Evolutionary conservation across 2,797 vertebrate species (phyloP).

Genomic region (Chelon auratus): DNA sequence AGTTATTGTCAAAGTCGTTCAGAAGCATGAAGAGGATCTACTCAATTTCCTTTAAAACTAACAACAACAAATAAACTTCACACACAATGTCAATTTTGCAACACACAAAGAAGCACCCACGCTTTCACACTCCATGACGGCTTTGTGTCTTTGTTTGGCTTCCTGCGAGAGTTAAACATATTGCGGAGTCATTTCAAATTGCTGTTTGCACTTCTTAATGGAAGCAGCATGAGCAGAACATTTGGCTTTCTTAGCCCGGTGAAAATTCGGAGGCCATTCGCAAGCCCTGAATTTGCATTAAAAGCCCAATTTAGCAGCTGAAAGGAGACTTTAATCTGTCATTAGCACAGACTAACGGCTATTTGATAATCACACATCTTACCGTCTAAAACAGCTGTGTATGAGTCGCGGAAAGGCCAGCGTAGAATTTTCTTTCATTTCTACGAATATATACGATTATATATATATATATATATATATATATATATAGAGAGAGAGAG

Average conservation of each 20-base stretch:
- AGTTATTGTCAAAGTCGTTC: constrained; percentile 26
- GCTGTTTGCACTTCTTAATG: constrained; percentile 11
- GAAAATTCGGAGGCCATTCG: constrained; percentile 20
- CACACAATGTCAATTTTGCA: background rate
- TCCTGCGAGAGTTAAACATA: constrained; percentile 1
- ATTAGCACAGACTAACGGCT: background rate
- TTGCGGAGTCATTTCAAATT: constrained; percentile 8
- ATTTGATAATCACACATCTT: constrained; percentile 16
- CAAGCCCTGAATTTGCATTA: constrained; percentile 25
- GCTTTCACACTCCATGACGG: background rate
- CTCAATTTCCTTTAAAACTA: background rate
- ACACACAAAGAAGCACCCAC: background rate
- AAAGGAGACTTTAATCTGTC: constrained; percentile 21
- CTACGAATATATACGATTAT: background rate
- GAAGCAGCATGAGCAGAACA: background rate
- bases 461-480: no score
- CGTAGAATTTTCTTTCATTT: background rate
- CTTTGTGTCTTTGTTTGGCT: background rate
- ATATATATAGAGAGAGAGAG: no score
- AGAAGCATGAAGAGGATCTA: constrained; percentile 5
- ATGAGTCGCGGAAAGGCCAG: no score
- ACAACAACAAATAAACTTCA: background rate
- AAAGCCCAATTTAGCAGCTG: constrained; percentile 26
- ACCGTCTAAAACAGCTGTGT: constrained; percentile 16
- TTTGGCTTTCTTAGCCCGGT: constrained; percentile 7